Base-by-base conservation (phyloP, 1,140 invertebrate species). In the Aphelinus atriplicis region DNA sequence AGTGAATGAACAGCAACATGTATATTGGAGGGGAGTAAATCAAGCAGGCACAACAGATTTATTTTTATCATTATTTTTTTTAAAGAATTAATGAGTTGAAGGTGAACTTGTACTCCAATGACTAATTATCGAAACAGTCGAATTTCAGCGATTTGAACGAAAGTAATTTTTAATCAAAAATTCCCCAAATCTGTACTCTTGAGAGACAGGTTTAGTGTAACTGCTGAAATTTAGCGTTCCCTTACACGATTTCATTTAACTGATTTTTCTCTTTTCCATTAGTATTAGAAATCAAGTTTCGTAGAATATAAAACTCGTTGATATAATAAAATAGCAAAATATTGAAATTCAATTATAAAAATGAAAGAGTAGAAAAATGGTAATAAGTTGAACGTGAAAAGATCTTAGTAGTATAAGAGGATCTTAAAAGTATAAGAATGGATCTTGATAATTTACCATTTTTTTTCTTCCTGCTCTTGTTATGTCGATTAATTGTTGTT, bases 131-230 rank as follows among this genome's bases (percentile, higher is more conserved):
- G 9, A 43, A 57, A 62, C 62, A 45, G 55, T 74, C 68, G 65
- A 51, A 50, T 64, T 71, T 48, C 7, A 48, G 7, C 48, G 3
- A 63, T 64, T 57, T 75, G 7, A 50, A 3, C 9, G 63, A 75
- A 70, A 63, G 3, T 58, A 75, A 65, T 70, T 75, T 75, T 70
- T 70, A 64, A 70, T 51, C 42, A 57, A 48, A 51, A 55, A 47
- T 69, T 1, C 64, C 63, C n/a, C 2, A 69, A 43, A 9, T 64
- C 26, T 69, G 6, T 57, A 48, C 26, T 2, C 46, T 26, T 65
- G 9, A 9, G n/a, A 61, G 63, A 62, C 7, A 55, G 50, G n/a
- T 69, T 69, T 75, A 64, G 64, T 73, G 47, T 75, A 64, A n/a
- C 63, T 5, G 2, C 26, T 63, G 43, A 63, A 69, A 64, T 57